Base-by-base conservation (phyloP, 2,888 invertebrate species). In the Temnothorax rugatulus region DNA sequence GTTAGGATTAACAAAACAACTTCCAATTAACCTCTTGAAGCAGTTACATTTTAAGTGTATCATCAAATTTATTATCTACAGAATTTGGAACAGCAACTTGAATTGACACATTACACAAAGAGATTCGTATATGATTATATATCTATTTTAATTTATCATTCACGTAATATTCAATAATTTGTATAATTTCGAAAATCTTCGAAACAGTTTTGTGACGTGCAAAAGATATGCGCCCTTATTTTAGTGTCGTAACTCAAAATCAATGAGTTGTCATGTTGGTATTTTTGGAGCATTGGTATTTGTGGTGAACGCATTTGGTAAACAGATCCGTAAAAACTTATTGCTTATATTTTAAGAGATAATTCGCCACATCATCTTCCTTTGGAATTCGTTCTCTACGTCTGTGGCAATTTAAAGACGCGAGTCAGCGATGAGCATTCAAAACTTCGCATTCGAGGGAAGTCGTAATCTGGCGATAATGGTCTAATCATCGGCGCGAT, bases 381-480 rank as follows among this genome's bases (percentile, higher is more conserved):
- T 21, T 59, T 38, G 15, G 15, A 47, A 69, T 68, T 18, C 34
- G n/a, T 75, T 29, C 11, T 61, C 3, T 8, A 63, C 21, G 38
- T 50, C 38, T 52, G 21, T 52, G 18, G 18, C 47, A 47, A 69
- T 9, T n/a, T 52, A 41, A 4, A 41, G 4, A 13, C 15, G n/a
- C 34, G 15, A 47, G 8, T 25, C 21, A 47, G 50, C 44, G 25
- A 34, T 34, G 7, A 21, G 13, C n/a, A 7, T 71, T 54, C 13
- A 11, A n/a, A 71, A 13, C 9, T 52, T 76, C 13, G 73, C 38
- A 69, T 41, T 54, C n/a, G 15, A 69, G 1, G 7, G 25, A 77
- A 29, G 1, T 77, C n/a, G 38, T 77, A 71, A 77, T 44, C 71
- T 71, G 13, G 13, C 8, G 25, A 76, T 76, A 76, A 71, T 13